phyloP scores from a whole-genome alignment of 2,888 invertebrate species.

The Caenorhabditis sp. region DNA sequence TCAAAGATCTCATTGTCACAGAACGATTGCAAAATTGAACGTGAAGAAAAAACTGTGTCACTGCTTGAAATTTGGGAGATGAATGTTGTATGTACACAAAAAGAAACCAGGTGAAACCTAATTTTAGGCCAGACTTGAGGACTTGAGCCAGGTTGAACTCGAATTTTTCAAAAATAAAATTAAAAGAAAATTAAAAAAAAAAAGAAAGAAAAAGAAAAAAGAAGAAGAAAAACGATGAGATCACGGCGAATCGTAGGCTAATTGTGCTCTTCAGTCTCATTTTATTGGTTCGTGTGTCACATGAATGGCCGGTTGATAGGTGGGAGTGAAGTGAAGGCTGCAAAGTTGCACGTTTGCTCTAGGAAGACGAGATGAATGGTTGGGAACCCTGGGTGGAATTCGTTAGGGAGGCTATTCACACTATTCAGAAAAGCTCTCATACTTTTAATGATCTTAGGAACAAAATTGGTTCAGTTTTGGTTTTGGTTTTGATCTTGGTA shows the following conservation, averaged over 20 bases:
- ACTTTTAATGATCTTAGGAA: no score
- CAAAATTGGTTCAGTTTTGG: no score
- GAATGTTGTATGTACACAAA: no score
- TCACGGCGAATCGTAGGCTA: background rate
- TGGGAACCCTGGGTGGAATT: conserved; percentile 22
- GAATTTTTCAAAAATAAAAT: conserved; percentile 12
- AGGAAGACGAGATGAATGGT: background rate
- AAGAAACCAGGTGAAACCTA: conserved; percentile 46
- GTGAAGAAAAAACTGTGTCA: no score
- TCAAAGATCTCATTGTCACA: no score
- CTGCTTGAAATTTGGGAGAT: no score
- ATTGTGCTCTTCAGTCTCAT: conserved; percentile 13
- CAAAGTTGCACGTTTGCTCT: conserved; percentile 49
- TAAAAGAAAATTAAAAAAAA: no score
- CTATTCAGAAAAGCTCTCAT: background rate
- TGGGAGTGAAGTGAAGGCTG: background rate
- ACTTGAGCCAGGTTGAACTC: background rate
- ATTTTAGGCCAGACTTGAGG: conserved; percentile 19
- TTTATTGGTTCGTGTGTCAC: conserved; percentile 45
- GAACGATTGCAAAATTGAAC: background rate
- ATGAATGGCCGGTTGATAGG: conserved; percentile 49
- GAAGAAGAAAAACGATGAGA: background rate
- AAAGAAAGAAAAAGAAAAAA: no score
- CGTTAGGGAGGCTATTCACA: background rate
- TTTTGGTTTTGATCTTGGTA: no score